These are phyloP conservation scores for Hirudinaria manillensis DNA, from an alignment of 2,888 invertebrate genomes.

Conservation along the genomic window DNA sequence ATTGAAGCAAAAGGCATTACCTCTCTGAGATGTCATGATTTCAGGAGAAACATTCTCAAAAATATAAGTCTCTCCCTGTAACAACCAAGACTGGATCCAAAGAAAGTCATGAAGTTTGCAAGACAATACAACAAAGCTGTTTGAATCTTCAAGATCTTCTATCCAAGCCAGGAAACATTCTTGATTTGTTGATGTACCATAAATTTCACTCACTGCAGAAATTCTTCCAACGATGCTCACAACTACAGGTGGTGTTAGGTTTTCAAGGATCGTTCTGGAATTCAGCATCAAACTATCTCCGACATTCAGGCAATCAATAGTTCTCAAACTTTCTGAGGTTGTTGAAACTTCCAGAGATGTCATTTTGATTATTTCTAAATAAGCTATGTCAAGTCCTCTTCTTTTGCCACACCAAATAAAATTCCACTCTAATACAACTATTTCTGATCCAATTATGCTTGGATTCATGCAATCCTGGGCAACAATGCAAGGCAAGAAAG, in stretches of 20 bases:
- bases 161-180: not conserved
- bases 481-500: not conserved
- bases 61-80: not conserved
- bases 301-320: too few relatives aligned
- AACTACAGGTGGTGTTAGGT: too few relatives aligned
- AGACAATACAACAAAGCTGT: not conserved
- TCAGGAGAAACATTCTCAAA: not conserved
- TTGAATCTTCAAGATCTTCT: constrained; percentile 1
- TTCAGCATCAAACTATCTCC: too few relatives aligned
- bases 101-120: not conserved
- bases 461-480: not conserved
- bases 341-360: too few relatives aligned
- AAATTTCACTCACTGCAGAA: not conserved
- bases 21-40: too few relatives aligned
- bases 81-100: not conserved
- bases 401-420: not conserved
- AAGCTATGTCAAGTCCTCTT: not conserved
- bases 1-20: too few relatives aligned
- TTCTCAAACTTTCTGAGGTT: too few relatives aligned
- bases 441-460: not conserved
- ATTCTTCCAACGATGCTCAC: not conserved
- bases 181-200: not conserved
- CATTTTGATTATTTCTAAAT: not conserved
- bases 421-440: not conserved
- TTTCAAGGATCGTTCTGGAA: too few relatives aligned